A percentile compares a stretch with the other conserved stretches of the same genome.
Conservation (phyloP, 2,888 invertebrate genomes). For the Blastobasis lacticolella region DNA sequence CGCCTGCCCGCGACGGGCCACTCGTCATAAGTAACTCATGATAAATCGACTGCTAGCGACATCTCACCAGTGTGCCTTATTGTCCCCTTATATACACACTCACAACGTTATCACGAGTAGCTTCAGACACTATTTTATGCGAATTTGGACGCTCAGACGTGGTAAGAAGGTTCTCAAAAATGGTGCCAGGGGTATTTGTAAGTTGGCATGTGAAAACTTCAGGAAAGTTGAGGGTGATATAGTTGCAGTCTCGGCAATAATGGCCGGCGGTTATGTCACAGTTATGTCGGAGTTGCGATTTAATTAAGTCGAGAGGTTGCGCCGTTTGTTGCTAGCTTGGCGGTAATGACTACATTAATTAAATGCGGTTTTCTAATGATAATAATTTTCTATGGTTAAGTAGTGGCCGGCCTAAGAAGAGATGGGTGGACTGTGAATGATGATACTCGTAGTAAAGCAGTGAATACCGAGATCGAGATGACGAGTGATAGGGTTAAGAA, state of each 20-base stretch:
- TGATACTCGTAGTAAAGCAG: no score
- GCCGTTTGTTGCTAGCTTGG: constrained; percentile 20
- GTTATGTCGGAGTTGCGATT: constrained; percentile 55
- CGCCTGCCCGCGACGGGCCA: constrained; percentile 57
- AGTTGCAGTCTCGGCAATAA: constrained; percentile 41
- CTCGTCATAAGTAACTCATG: constrained; percentile 66
- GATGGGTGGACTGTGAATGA: no score
- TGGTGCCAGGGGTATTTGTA: neutral
- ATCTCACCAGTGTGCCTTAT: constrained; percentile 63
- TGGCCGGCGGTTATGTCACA: constrained; percentile 43
- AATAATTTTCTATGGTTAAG: no score
- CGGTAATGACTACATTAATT: no score
- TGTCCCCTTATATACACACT: constrained; percentile 54
- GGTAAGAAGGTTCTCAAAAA: constrained; percentile 4
- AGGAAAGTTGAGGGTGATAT: constrained; percentile 35
- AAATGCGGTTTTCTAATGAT: no score
- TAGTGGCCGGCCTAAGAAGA: no score
- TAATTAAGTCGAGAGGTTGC: constrained; percentile 47
- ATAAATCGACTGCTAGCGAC: constrained; percentile 61
- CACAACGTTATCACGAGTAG: constrained; percentile 10
- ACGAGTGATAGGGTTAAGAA: no score
- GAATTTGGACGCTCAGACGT: constrained; percentile 9
- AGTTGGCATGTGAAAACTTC: constrained; percentile 17
- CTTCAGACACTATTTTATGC: neutral
- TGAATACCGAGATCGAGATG: no score